Evolutionary conservation across 2,797 vertebrate species (phyloP), one percentile per base, ranked within the genome.

Genomic region (Macrochelys suwanniensis): DNA sequence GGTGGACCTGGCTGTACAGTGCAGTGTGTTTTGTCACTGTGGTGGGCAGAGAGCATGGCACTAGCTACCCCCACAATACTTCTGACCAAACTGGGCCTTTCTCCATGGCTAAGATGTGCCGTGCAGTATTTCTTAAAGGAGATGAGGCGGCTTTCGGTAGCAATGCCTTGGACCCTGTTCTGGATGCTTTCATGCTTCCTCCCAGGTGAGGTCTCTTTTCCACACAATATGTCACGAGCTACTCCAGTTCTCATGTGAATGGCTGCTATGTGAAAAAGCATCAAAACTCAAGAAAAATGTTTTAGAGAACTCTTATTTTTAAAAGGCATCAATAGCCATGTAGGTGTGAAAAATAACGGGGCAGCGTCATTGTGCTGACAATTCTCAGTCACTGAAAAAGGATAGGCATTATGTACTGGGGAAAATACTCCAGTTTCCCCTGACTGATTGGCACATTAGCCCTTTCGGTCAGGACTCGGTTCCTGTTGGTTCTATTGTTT

Each of bases 181-280:
- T 89, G 82, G 28, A 3, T 49, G 68, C 49, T 78, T 90, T 82
- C 96, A 88, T 77, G 15, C 83, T 90, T 45, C 80, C 28, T 89
- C 50, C 28, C n/a, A 37, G 89, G 77, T 94, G 78, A 93, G 79
- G 56, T 84, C 85, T 88, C 80, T 82, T 94, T 91, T 90, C 93
- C 81, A 65, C 86, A 80, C 86, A 87, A 86, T 53, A 65, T 90
- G 77, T 56, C 21, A 93, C 65, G 83, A 97, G 87, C 61, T 95
- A 86, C 96, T 97, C 94, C 96, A 96, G 95, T 96, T 96, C 96
- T 96, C 85, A 88, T 0, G 0, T 87, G 89, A 94, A 81, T 87
- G 81, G 89, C 88, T 95, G 76, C 53, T 86, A 89, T 87, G n/a
- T 57, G 59, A 31, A 79, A 76, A 88, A 94, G 93, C 88, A 53